phyloP scores from a whole-genome alignment of 2,797 vertebrate genomes.

The Enoplosus armatus region DNA sequence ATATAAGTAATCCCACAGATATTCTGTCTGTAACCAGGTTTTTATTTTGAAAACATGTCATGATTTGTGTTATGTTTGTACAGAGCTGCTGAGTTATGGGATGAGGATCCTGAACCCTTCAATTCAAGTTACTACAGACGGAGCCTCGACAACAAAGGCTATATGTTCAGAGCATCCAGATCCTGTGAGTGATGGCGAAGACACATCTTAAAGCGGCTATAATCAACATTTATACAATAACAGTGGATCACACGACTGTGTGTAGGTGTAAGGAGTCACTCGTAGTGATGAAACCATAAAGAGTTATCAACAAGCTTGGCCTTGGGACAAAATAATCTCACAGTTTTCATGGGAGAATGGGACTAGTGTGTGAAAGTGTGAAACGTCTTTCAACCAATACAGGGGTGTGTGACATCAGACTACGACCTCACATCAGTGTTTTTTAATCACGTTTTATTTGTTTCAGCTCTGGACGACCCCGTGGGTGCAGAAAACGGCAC shows the following conservation, averaged over 20 bases:
- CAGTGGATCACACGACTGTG: neutral
- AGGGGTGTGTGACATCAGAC: neutral
- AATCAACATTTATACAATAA: neutral
- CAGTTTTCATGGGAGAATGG: neutral
- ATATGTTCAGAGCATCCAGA: conserved; percentile 92
- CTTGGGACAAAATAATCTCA: neutral
- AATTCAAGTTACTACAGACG: conserved; percentile 96
- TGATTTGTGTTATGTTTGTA: conserved; percentile 38
- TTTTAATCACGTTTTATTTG: neutral
- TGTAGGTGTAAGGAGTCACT: neutral
- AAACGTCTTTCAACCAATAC: no score
- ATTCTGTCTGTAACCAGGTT: neutral
- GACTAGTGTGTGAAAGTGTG: no score
- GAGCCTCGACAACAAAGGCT: conserved; percentile 96
- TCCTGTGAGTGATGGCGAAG: conserved; percentile 84
- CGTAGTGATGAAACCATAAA: neutral
- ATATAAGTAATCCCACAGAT: neutral
- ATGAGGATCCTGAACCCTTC: conserved; percentile 95
- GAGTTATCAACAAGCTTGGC: neutral
- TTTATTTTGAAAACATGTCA: neutral
- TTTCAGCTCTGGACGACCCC: conserved; percentile 86
- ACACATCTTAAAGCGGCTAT: neutral
- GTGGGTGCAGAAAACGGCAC: conserved; percentile 91
- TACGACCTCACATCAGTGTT: no score
- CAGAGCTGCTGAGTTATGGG: conserved; percentile 96